A percentile compares a stretch with the other conserved stretches of the same genome.
These are phyloP conservation scores for Platycnemis pennipes DNA, from an alignment of 2,888 invertebrate genomes.

Conservation along the genomic window DNA sequence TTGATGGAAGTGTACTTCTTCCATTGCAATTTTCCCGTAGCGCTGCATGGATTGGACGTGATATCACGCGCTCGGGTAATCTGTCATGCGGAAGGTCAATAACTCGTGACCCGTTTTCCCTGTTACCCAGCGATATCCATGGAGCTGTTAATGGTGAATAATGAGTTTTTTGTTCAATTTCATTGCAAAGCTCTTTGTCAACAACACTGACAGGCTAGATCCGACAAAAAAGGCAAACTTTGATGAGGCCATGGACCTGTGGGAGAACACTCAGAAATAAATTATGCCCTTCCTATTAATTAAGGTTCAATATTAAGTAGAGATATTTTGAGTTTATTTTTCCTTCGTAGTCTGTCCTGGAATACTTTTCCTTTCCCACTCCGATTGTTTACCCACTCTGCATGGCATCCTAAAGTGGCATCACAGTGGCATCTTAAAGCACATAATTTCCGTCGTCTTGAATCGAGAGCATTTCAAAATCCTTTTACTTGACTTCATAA, in stretches of 20 bases:
- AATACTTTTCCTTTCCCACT: neutral
- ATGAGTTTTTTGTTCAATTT: neutral
- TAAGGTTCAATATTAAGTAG: neutral
- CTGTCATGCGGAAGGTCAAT: neutral
- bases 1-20: neutral
- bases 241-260: neutral
- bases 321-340: no score
- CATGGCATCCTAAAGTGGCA: no score
- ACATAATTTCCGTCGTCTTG: no score
- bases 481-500: no score
- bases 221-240: neutral
- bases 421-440: no score
- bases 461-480: no score
- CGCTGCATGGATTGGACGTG: neutral
- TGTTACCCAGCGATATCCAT: neutral
- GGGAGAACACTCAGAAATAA: no score
- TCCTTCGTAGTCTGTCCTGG: neutral
- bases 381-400: neutral
- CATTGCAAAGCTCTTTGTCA: slow-evolving; percentile 2
- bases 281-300: neutral
- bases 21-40: neutral
- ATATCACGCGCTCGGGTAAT: neutral
- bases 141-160: neutral
- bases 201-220: neutral
- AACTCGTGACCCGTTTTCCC: neutral